Evolutionary conservation across 1,140 invertebrate species (phyloP).

Genomic region (Ooceraea biroi): DNA sequence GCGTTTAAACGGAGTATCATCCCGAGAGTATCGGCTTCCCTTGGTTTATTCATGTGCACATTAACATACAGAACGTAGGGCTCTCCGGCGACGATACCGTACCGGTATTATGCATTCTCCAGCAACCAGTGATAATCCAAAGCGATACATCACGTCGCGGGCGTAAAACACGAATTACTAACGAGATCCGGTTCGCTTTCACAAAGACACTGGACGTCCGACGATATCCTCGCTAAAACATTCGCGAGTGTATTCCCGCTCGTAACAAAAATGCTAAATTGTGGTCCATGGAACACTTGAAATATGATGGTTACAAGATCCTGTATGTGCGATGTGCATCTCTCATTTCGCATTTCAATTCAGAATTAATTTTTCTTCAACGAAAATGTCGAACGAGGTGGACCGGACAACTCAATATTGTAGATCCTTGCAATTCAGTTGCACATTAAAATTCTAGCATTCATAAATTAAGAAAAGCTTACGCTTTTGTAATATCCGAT

Average conservation of each 20-base stretch:
- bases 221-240: constrained; percentile 6
- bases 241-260: background rate
- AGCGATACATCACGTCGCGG: constrained; percentile 47
- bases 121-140: constrained; percentile 41
- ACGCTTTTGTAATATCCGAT: background rate
- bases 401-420: constrained; percentile 15
- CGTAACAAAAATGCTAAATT: constrained; percentile 9
- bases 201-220: background rate
- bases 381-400: background rate
- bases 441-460: background rate
- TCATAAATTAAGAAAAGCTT: background rate
- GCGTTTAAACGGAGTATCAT: constrained; percentile 17
- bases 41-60: constrained; percentile 36
- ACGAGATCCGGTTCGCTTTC: constrained; percentile 53
- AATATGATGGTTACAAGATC: background rate
- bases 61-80: constrained; percentile 54
- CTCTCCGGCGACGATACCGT: constrained; percentile 9
- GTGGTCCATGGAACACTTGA: background rate
- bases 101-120: constrained; percentile 42
- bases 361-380: background rate
- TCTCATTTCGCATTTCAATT: background rate
- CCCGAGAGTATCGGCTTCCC: background rate
- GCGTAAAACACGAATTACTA: constrained; percentile 46
- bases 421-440: background rate
- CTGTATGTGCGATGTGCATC: no score